phyloP scores from a whole-genome alignment of 2,888 invertebrate genomes.

The Drosophila macrothrix region DNA sequence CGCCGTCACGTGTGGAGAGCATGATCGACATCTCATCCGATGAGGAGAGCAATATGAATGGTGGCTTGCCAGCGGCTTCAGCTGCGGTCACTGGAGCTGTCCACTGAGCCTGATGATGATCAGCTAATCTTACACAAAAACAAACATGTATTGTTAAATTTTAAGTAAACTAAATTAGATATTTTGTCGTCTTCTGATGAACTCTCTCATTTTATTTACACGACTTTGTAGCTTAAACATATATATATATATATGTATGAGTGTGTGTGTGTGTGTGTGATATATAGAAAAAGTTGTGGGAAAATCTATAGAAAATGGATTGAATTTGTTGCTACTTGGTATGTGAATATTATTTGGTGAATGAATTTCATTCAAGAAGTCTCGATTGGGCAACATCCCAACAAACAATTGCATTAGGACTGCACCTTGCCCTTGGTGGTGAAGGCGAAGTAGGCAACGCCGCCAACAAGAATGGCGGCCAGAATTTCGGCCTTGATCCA shows the following conservation, averaged over 20 bases:
- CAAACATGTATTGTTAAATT: conserved; percentile 41
- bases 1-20: conserved; percentile 84
- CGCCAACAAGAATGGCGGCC: conserved; percentile 91
- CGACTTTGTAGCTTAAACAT: conserved; percentile 36
- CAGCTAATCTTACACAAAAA: conserved; percentile 1
- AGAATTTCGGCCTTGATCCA: conserved; percentile 97
- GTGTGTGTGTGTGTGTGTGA: background rate
- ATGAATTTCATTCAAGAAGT: conserved; percentile 84
- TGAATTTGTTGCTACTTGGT: conserved; percentile 61
- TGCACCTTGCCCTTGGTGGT: conserved; percentile 92
- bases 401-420: conserved; percentile 85
- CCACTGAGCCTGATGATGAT: conserved; percentile 28
- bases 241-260: conserved; percentile 17
- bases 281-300: background rate
- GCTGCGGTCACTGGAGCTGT: conserved; percentile 36
- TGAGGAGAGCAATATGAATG: conserved; percentile 80
- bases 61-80: conserved; percentile 21
- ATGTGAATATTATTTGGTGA: conserved; percentile 62
- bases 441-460: conserved; percentile 95
- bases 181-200: conserved; percentile 4
- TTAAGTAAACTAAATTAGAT: conserved; percentile 39
- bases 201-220: conserved; percentile 9
- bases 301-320: conserved; percentile 7
- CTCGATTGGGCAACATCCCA: conserved; percentile 10
- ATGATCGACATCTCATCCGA: conserved; percentile 85